A percentile compares a stretch with the other conserved stretches of the same genome.
These are phyloP conservation scores for Drosophila algonquin DNA, from an alignment of 2,888 invertebrate genomes.

Conservation along the genomic window DNA sequence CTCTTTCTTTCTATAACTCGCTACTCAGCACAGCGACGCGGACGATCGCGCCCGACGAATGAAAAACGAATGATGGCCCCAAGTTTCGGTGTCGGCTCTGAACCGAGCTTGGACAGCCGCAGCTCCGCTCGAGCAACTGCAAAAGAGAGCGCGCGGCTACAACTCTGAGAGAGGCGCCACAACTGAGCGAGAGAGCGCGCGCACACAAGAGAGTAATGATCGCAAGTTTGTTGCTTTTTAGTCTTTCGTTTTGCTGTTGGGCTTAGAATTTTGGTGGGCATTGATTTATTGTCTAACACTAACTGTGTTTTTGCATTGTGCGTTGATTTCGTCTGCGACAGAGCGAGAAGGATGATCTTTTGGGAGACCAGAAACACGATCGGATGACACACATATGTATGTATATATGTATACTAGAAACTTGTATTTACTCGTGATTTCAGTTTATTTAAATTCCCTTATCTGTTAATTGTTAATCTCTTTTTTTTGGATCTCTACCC, in stretches of 20 bases:
- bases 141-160: slow-evolving; percentile 22
- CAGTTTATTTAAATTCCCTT: slow-evolving; percentile 13
- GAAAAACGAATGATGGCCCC: slow-evolving; percentile 42
- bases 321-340: slow-evolving; percentile 40
- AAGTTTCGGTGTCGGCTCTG: slow-evolving; percentile 47
- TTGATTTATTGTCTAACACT: slow-evolving; percentile 75
- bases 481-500: not conserved
- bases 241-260: slow-evolving; percentile 56
- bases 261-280: slow-evolving; percentile 58
- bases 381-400: slow-evolving; percentile 38
- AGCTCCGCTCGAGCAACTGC: slow-evolving; percentile 34
- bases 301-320: slow-evolving; percentile 73
- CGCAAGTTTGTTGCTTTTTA: slow-evolving; percentile 58
- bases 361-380: not conserved
- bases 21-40: slow-evolving; percentile 53
- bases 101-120: slow-evolving; percentile 23
- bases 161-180: slow-evolving; percentile 9
- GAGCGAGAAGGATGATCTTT: slow-evolving; percentile 2
- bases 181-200: slow-evolving; percentile 3
- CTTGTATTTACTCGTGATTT: slow-evolving; percentile 12
- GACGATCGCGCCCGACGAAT: slow-evolving; percentile 56
- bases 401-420: not conserved
- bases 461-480: slow-evolving; percentile 25
- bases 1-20: not conserved
- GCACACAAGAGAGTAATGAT: slow-evolving; percentile 14